Base-by-base conservation (phyloP, 2,888 invertebrate genomes). In the Tiliacea aurago region DNA sequence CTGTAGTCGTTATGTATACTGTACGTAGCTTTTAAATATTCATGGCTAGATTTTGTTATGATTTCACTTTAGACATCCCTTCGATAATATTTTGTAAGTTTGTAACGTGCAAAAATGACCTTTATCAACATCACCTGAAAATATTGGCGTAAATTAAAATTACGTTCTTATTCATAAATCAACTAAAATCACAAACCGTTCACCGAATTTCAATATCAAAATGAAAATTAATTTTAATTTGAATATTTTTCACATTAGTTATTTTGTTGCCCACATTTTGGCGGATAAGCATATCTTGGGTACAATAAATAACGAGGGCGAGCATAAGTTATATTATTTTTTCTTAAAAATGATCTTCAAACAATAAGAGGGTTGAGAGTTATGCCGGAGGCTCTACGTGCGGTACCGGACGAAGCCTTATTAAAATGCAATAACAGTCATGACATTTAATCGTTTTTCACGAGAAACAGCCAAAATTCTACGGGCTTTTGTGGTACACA, bases 361-460 rank as follows among this genome's bases (percentile, higher is more conserved):
- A 91, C 87, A 90, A 83, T 85, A 79, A 77, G 85, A 84, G 80
- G 74, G 81, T 81, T 83, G 83, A 81, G 73, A 75, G 67, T 74
- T 69, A 73, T 70, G 88, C 90, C 89, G 74, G 73, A 74, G 89
- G 90, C 88, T 51, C 59, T 80, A 72, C 75, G 87, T 87, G 86
- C 83, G 62, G 80, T 88, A 86, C 84, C 71, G 79, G 76, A 85
- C 86, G 86, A 82, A 80, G 81, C 84, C 92, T 92, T 93, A 93
- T 93, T 94, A 93, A 92, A 93, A 91, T 88, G 93, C 91, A 91
- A 93, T 93, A 93, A 93, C 91, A 92, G 86, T 90, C 88, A 86
- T 83, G 87, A 87, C 86, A 88, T 90, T 90, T 90, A 91, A 91
- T 91, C 91, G 89, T 88, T 91, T 91, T 93, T 92, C 88, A 67